A percentile compares a stretch with the other conserved stretches of the same genome.
phyloP scores from a whole-genome alignment of 2,888 invertebrate genomes.

The Tineola bisselliella region DNA sequence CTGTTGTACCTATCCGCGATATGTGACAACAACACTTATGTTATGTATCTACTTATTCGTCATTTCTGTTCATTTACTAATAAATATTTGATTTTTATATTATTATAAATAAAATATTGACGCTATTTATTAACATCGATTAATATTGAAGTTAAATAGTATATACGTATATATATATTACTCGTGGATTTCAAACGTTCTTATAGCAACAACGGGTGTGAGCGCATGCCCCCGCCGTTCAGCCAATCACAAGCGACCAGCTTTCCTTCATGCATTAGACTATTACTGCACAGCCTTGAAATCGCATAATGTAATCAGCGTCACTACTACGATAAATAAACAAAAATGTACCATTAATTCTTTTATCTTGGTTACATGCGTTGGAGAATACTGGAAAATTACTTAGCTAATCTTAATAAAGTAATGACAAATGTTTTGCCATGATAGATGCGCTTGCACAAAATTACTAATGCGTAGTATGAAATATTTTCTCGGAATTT shows the following conservation, averaged over 20 bases:
- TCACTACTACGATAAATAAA: not conserved
- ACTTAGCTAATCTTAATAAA: not conserved
- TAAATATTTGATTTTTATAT: no score
- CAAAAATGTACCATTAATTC: not conserved
- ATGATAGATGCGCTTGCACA: no score
- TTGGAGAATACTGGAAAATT: not conserved
- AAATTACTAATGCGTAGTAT: no score
- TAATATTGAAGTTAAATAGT: no score
- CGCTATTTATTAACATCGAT: no score
- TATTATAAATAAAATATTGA: no score
- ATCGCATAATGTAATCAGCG: not conserved
- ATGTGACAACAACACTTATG: not conserved
- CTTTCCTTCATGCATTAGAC: not conserved
- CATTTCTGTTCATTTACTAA: no score
- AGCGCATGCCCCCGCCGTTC: not conserved
- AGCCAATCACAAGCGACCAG: not conserved
- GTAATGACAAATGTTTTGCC: no score
- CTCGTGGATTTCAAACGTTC: not conserved
- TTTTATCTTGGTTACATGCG: not conserved
- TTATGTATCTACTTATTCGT: not conserved
- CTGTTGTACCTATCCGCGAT: not conserved
- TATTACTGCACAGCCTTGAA: slow-evolving; percentile 7
- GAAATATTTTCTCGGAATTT: no score
- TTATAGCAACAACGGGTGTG: not conserved
- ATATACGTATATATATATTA: no score